Evolutionary conservation across 1,140 invertebrate species (phyloP).

Genomic region (Bombus balteatus): DNA sequence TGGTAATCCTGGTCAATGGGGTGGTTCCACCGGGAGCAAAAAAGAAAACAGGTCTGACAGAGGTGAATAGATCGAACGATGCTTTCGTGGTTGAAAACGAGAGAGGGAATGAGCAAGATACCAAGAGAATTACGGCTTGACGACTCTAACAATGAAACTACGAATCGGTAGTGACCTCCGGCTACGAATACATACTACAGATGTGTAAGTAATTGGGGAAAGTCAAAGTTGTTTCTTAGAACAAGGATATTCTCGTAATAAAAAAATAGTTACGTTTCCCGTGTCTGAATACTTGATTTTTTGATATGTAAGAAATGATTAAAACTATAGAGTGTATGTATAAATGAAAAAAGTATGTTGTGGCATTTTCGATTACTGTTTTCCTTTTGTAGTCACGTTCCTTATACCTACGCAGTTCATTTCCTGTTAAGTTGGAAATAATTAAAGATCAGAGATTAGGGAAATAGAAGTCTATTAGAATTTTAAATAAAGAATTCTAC

Average conservation of each 20-base stretch:
- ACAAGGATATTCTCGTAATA: not conserved
- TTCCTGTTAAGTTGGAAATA: not conserved
- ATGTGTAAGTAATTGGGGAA: not conserved
- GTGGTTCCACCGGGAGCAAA: conserved; percentile 43
- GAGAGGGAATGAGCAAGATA: not conserved
- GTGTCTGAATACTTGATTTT: not conserved
- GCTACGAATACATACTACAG: not conserved
- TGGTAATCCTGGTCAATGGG: conserved; percentile 62
- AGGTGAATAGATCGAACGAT: conserved; percentile 15
- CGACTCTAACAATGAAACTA: not conserved
- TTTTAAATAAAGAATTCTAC: not conserved
- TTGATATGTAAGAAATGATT: too few relatives aligned
- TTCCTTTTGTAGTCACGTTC: too few relatives aligned
- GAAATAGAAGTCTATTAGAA: not conserved
- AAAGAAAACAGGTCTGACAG: conserved; percentile 33
- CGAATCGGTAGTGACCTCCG: not conserved
- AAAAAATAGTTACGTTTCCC: not conserved
- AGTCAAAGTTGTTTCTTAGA: not conserved
- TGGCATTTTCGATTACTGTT: too few relatives aligned
- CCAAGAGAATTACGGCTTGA: not conserved
- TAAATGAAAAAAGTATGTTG: too few relatives aligned
- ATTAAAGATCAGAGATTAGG: not conserved
- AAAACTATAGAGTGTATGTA: too few relatives aligned
- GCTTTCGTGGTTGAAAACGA: too few relatives aligned
- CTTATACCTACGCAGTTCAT: too few relatives aligned